Base-by-base conservation (phyloP, 2,888 invertebrate genomes). In the Chirona hameri region DNA sequence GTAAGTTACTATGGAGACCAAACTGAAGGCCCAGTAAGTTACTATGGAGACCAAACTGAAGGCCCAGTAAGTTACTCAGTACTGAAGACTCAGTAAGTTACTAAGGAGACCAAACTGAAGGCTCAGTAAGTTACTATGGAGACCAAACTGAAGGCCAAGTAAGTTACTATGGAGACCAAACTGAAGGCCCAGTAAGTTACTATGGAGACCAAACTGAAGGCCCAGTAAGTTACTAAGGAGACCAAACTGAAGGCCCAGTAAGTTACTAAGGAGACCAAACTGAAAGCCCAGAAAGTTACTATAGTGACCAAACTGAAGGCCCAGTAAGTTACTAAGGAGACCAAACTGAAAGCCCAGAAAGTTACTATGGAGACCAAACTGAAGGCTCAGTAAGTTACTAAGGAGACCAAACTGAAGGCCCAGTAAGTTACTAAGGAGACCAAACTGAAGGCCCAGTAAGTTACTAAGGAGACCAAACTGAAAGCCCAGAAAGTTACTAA, bases 341-440 rank as follows among this genome's bases (percentile, higher is more conserved):
- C 83, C 81, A 85, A 83, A 60, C 83, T 85, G 24, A 84, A 85
- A n/a, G 83, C 83, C 27, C 85, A 84, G 85, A 84, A 69, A 81
- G 83, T 79, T 52, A 52, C 18, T 52, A 18, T 52, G 7, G 48
- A 52, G 12, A 52, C 5, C 52, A 52, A 52, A 15, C 52, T 52
- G 39, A 39, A 39, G 39, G 39, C 39, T 7, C 39, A 39, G 39
- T 39, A 39, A 39, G 39, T 39, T 39, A 39, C 4, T 7, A 39
- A 39, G 39, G 81, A 83, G 55, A 82, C 83, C 81, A 85, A 83
- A 60, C 83, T 85, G 24, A 84, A 85, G 29, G 83, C 83, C 27
- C 85, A 84, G 85, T 84, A 69, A 81, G 83, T 79, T 52, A 52
- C 18, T 52, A 18, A 7, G 7, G 48, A 52, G 12, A 52, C 5